Conservation (phyloP, 1,140 invertebrate genomes). For the Drosophila hydei region DNA sequence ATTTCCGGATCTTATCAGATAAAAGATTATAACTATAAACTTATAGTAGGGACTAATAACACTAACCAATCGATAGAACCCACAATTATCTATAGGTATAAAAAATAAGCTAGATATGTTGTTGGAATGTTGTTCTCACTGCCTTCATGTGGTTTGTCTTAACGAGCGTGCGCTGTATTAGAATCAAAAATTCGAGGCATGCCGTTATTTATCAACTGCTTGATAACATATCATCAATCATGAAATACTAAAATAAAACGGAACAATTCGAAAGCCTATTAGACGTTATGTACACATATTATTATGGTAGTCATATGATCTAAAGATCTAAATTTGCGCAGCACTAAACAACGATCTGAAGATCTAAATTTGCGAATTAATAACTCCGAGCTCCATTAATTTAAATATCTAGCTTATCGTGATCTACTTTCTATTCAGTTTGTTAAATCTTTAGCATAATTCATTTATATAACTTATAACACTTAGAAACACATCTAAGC, state of each 20-base stretch:
- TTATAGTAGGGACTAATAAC: too few relatives aligned
- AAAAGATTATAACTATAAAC: too few relatives aligned
- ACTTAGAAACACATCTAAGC: not conserved
- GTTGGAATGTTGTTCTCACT: too few relatives aligned
- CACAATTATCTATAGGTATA: not conserved
- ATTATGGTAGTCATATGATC: not conserved
- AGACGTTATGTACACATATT: constrained; percentile 1
- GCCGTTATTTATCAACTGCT: constrained; percentile 27
- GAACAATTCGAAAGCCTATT: constrained; percentile 10
- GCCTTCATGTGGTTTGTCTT: not conserved
- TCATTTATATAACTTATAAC: not conserved
- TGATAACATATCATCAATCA: constrained; percentile 42
- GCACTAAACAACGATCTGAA: too few relatives aligned
- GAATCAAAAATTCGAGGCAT: constrained; percentile 21
- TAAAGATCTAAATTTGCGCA: too few relatives aligned
- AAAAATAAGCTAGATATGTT: not conserved
- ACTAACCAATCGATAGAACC: too few relatives aligned
- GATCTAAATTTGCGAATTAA: too few relatives aligned
- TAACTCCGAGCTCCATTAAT: too few relatives aligned
- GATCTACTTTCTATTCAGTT: too few relatives aligned
- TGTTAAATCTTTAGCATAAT: not conserved
- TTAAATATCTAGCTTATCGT: too few relatives aligned
- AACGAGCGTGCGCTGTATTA: constrained; percentile 2
- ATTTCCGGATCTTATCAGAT: too few relatives aligned
- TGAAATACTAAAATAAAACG: not conserved